Conservation (phyloP, 2,113 vertebrate species). For the Dicentrarchus labrax region DNA sequence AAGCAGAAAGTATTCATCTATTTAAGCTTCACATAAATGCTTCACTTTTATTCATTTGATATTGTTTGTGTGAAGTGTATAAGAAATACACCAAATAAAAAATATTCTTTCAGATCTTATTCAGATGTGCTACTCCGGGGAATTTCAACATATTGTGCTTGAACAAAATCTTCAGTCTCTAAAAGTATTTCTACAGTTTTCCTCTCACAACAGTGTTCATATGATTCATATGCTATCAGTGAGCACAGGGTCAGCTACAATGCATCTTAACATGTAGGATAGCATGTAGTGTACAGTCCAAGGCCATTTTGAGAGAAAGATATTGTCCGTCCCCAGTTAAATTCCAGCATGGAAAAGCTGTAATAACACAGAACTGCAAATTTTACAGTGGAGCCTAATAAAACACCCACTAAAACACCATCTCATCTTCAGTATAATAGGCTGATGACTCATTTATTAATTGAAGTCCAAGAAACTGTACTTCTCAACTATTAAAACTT, state of each 20-base stretch:
- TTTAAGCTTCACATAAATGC: constrained; percentile 68
- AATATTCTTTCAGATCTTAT: constrained; percentile 47
- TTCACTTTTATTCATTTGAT: constrained; percentile 64
- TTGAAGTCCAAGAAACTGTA: constrained; percentile 29
- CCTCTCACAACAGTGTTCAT: neutral
- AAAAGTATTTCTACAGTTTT: constrained; percentile 28
- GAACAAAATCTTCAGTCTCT: constrained; percentile 22
- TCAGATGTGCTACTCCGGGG: constrained; percentile 44
- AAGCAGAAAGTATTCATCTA: constrained; percentile 69
- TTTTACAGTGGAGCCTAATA: constrained; percentile 47
- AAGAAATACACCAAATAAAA: constrained; percentile 54
- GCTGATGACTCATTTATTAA: constrained; percentile 48
- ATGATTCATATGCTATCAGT: neutral
- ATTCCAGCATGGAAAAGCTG: constrained; percentile 34
- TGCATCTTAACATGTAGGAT: neutral
- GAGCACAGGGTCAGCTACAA: constrained; percentile 18
- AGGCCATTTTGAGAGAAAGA: constrained; percentile 28
- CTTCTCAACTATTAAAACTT: constrained; percentile 33
- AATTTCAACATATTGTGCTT: constrained; percentile 29
- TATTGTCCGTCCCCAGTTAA: constrained; percentile 16
- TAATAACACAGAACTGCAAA: constrained; percentile 35
- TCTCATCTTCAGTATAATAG: constrained; percentile 36
- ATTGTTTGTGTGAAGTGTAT: constrained; percentile 65
- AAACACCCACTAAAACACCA: constrained; percentile 51
- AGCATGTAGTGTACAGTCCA: neutral